A percentile compares a stretch with the other conserved stretches of the same genome.
Evolutionary conservation across 2,113 vertebrate species (phyloP).

Genomic region (Nanorana parkeri): DNA sequence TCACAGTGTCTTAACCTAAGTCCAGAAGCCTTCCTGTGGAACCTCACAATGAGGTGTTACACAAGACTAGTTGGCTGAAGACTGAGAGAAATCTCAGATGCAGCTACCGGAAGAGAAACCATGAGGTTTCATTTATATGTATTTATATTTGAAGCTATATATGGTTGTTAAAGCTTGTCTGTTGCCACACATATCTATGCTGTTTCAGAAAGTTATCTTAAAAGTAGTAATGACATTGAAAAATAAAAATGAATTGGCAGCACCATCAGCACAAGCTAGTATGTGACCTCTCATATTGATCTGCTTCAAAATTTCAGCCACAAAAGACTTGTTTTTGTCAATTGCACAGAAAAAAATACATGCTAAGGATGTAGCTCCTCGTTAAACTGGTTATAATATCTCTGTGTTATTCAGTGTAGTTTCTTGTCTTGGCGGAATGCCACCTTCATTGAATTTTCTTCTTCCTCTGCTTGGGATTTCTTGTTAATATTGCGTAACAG

Average conservation of each 20-base stretch:
- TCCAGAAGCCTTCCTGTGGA: no score
- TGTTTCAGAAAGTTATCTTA: background rate
- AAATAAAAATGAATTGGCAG: background rate
- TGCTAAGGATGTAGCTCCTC: conserved; percentile 45
- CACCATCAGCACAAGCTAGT: background rate
- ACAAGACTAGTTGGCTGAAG: no score
- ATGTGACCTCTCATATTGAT: conserved; percentile 20
- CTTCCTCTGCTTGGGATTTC: conserved; percentile 53
- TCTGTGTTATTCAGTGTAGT: background rate
- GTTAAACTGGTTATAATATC: conserved; percentile 13
- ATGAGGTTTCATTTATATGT: no score
- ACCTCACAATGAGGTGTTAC: no score
- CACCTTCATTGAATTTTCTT: conserved; percentile 65
- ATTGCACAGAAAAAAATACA: conserved; percentile 28
- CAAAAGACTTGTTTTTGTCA: conserved; percentile 28
- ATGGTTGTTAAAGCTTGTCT: no score
- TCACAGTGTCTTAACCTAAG: no score
- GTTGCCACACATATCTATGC: no score
- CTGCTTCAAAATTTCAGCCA: conserved; percentile 14
- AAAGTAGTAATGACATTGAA: background rate
- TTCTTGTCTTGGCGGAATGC: conserved; percentile 59
- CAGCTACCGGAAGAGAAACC: no score
- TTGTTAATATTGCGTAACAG: background rate
- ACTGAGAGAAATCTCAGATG: no score
- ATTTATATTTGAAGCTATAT: no score